Conservation (phyloP, 1,140 invertebrate genomes). For the Nasonia vitripennis region DNA sequence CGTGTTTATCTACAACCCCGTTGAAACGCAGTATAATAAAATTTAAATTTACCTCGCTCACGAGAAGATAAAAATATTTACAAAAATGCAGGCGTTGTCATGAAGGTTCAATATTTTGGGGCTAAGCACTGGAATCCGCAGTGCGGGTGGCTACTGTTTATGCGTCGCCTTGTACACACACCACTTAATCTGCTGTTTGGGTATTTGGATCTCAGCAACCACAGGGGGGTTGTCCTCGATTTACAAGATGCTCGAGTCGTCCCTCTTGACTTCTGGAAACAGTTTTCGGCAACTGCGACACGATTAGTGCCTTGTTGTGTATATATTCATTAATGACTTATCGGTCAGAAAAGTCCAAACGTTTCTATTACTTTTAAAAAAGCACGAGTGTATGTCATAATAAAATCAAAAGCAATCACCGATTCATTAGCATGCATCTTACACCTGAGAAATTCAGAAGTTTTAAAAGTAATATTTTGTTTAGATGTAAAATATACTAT, state of each 20-base stretch:
- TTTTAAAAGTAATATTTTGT: not conserved
- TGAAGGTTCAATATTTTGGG: not conserved
- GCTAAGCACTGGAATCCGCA: not conserved
- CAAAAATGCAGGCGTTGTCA: not conserved
- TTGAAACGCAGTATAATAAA: not conserved
- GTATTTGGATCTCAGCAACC: constrained; percentile 29
- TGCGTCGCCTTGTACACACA: not conserved
- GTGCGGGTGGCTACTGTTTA: constrained; percentile 32
- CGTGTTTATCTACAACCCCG: not conserved
- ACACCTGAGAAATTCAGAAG: too few relatives aligned
- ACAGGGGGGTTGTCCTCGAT: constrained; percentile 26
- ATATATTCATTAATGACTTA: too few relatives aligned
- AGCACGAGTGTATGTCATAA: not conserved
- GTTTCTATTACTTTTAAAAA: not conserved
- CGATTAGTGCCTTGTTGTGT: not conserved
- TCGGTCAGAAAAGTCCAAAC: not conserved
- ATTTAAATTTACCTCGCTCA: not conserved
- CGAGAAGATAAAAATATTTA: constrained; percentile 7
- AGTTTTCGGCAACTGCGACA: not conserved
- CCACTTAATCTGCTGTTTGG: constrained; percentile 16
- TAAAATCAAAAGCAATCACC: too few relatives aligned
- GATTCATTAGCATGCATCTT: too few relatives aligned
- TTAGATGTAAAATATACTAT: not conserved
- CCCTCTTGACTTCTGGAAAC: constrained; percentile 34
- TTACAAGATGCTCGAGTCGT: not conserved